Conservation (phyloP, 2,113 vertebrate genomes). For the Vidua chalybeata region DNA sequence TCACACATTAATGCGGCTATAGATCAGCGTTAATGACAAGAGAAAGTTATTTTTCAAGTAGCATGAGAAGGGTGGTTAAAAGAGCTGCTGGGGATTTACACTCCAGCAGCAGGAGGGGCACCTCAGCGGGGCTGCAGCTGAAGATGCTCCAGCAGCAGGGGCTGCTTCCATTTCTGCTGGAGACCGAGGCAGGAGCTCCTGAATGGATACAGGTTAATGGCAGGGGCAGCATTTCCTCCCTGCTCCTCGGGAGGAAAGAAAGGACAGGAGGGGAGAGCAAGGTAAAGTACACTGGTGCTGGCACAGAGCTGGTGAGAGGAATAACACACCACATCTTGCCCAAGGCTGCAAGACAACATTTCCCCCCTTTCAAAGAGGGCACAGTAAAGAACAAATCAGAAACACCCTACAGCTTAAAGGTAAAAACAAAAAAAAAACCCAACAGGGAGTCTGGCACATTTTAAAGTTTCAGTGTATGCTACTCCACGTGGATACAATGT, state of each 20-base stretch:
- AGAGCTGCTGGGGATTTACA: conserved; percentile 36
- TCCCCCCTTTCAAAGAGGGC: neutral
- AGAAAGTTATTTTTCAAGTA: conserved; percentile 56
- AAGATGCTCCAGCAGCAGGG: neutral
- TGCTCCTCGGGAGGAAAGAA: neutral
- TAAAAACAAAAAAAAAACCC: neutral
- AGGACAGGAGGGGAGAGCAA: neutral
- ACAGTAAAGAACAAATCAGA: neutral
- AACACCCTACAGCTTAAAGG: neutral
- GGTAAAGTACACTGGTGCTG: neutral
- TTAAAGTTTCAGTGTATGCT: neutral
- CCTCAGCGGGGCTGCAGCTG: neutral
- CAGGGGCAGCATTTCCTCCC: neutral
- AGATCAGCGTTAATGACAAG: conserved; percentile 64
- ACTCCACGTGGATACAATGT: neutral
- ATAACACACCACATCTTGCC: neutral
- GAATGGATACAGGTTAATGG: neutral
- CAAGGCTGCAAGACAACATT: neutral
- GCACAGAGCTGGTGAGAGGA: neutral
- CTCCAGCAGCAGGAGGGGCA: conserved; percentile 36
- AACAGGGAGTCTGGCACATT: neutral
- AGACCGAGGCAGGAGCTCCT: neutral
- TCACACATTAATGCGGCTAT: conserved; percentile 62
- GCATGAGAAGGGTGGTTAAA: conserved; percentile 38
- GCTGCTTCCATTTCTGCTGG: neutral